Percentiles rank a stretch among this genome's conserved stretches.
Conservation (phyloP, 2,888 invertebrate species). For the Drosophila flavopinicola region DNA sequence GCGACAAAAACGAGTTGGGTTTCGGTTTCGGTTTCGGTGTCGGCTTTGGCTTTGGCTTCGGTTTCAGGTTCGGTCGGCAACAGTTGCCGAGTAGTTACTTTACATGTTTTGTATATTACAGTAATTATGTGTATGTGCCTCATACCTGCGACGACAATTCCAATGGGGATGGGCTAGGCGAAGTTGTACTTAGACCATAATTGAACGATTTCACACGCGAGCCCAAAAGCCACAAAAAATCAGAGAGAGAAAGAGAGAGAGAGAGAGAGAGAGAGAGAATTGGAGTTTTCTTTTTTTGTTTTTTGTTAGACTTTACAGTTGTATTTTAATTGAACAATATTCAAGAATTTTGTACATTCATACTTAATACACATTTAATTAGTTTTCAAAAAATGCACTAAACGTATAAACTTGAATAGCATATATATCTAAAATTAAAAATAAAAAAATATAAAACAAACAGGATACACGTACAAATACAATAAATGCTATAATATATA, state of each 20-base stretch:
- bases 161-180: constrained; percentile 2
- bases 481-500: constrained; percentile 51
- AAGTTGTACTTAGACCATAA: constrained; percentile 14
- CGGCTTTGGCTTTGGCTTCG: background rate
- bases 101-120: constrained; percentile 5
- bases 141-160: background rate
- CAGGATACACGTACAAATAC: constrained; percentile 21
- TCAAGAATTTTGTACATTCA: constrained; percentile 57
- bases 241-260: background rate
- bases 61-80: constrained; percentile 1
- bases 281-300: constrained; percentile 12
- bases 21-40: background rate
- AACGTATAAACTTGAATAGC: constrained; percentile 29
- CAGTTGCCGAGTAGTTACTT: constrained; percentile 15
- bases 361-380: constrained; percentile 73
- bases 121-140: constrained; percentile 8
- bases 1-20: background rate
- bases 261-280: background rate
- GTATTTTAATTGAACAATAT: constrained; percentile 56
- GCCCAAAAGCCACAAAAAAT: background rate
- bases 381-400: constrained; percentile 36
- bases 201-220: constrained; percentile 14
- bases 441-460: background rate
- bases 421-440: constrained; percentile 37
- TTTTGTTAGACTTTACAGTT: constrained; percentile 35